Conservation (phyloP, 2,113 vertebrate species). For the Anolis carolinensis region DNA sequence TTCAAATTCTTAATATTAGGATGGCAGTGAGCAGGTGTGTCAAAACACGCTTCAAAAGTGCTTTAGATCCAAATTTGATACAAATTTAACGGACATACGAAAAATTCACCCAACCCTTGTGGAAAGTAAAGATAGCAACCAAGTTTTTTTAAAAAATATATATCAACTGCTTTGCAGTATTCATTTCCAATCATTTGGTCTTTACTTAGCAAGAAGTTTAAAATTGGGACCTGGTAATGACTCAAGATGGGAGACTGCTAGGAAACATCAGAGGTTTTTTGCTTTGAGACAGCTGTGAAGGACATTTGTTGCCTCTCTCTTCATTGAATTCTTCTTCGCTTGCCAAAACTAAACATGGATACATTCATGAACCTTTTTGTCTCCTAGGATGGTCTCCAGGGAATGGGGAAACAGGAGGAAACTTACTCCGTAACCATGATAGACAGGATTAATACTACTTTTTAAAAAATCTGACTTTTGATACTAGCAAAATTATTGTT, state of each 20-base stretch:
- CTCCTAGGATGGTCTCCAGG: slow-evolving; percentile 5
- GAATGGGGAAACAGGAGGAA: slow-evolving; percentile 1
- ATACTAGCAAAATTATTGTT: neutral
- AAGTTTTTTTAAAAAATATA: too few relatives aligned
- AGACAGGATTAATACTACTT: too few relatives aligned
- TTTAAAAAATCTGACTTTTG: too few relatives aligned
- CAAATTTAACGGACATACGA: too few relatives aligned
- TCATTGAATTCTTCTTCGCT: neutral
- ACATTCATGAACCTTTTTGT: slow-evolving; percentile 18
- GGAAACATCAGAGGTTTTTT: fast-evolving
- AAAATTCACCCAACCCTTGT: too few relatives aligned
- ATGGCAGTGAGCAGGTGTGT: too few relatives aligned
- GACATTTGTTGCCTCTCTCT: neutral
- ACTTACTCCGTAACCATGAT: neutral
- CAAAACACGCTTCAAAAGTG: too few relatives aligned
- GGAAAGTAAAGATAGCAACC: too few relatives aligned
- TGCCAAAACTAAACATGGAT: slow-evolving; percentile 4
- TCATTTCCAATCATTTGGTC: too few relatives aligned
- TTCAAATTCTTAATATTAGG: too few relatives aligned
- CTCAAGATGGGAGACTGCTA: neutral
- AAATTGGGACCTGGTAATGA: neutral
- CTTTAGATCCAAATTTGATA: too few relatives aligned
- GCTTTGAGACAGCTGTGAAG: neutral
- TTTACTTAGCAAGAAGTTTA: neutral
- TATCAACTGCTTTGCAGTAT: too few relatives aligned